Conservation (phyloP, 2,797 vertebrate genomes). For the Liasis olivaceus region DNA sequence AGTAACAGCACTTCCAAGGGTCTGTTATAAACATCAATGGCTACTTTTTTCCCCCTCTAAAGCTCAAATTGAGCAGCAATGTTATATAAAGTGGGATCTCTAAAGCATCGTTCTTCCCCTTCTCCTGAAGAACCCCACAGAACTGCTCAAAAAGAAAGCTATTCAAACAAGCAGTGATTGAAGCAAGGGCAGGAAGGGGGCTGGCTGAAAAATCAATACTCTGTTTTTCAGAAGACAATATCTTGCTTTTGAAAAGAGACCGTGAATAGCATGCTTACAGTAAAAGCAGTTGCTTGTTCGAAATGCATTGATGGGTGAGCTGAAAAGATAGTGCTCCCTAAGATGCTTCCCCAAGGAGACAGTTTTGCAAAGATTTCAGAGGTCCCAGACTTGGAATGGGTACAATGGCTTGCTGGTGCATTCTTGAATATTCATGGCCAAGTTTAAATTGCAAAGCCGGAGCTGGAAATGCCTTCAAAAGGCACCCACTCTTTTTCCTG, state of each 20-base stretch:
- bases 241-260: slow-evolving; percentile 76
- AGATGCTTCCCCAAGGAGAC: slow-evolving; percentile 59
- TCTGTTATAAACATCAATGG: slow-evolving; percentile 79
- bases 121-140: slow-evolving; percentile 67
- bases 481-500: neutral
- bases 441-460: slow-evolving; percentile 5
- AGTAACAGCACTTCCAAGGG: slow-evolving; percentile 66
- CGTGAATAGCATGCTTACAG: slow-evolving; percentile 77
- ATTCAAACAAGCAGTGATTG: slow-evolving; percentile 77
- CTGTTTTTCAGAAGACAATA: slow-evolving; percentile 74
- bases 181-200: slow-evolving; percentile 68
- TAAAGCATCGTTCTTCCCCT: slow-evolving; percentile 68
- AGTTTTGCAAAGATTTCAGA: slow-evolving; percentile 68
- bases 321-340: slow-evolving; percentile 66
- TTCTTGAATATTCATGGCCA: slow-evolving; percentile 54
- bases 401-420: slow-evolving; percentile 42
- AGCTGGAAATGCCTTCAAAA: slow-evolving; percentile 12
- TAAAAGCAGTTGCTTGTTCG: slow-evolving; percentile 76
- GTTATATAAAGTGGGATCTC: slow-evolving; percentile 75
- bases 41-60: slow-evolving; percentile 59
- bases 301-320: slow-evolving; percentile 76
- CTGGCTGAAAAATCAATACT: slow-evolving; percentile 73
- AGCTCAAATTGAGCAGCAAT: slow-evolving; percentile 76
- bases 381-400: slow-evolving; percentile 47
- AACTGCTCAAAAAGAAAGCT: slow-evolving; percentile 78